A percentile compares a stretch with the other conserved stretches of the same genome.
Evolutionary conservation across 2,797 vertebrate species (phyloP).

Genomic region (Sebastes goodei): DNA sequence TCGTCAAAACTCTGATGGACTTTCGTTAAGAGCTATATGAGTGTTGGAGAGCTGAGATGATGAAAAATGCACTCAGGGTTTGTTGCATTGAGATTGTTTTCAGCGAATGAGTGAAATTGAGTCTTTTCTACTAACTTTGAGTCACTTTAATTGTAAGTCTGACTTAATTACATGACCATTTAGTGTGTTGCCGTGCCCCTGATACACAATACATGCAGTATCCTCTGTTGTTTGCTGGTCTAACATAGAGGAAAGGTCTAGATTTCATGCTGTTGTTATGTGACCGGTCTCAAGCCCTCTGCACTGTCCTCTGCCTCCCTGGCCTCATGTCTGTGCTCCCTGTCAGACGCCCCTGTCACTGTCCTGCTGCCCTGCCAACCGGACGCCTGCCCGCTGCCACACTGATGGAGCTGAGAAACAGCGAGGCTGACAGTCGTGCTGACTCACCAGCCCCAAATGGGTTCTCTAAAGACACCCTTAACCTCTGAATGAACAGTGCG

Average conservation of each 20-base stretch:
- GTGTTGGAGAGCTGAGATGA: conserved; percentile 26
- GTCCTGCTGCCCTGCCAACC: conserved; percentile 43
- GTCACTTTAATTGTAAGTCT: not conserved
- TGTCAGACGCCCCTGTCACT: conserved; percentile 62
- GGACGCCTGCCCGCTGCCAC: conserved; percentile 48
- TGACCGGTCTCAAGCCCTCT: conserved; percentile 13
- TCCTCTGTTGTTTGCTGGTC: conserved; percentile 6
- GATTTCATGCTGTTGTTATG: conserved; percentile 1
- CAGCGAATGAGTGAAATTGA: conserved; percentile 21
- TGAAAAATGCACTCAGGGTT: not conserved
- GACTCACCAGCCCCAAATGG: conserved; percentile 67
- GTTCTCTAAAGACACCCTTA: conserved; percentile 44
- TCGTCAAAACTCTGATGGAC: conserved; percentile 44
- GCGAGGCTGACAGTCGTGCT: conserved; percentile 63
- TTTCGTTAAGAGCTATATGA: conserved; percentile 18
- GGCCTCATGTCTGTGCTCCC: conserved; percentile 31
- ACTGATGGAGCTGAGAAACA: conserved; percentile 54
- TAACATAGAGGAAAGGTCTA: not conserved
- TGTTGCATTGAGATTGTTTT: conserved; percentile 31
- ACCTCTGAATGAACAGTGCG: conserved; percentile 33
- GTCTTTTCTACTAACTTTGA: not conserved
- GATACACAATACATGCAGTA: not conserved
- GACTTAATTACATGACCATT: not conserved
- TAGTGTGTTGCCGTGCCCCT: not conserved
- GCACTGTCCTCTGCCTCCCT: conserved; percentile 16